Conservation (phyloP, 2,888 invertebrate genomes). For the Scotopteryx bipunctaria region DNA sequence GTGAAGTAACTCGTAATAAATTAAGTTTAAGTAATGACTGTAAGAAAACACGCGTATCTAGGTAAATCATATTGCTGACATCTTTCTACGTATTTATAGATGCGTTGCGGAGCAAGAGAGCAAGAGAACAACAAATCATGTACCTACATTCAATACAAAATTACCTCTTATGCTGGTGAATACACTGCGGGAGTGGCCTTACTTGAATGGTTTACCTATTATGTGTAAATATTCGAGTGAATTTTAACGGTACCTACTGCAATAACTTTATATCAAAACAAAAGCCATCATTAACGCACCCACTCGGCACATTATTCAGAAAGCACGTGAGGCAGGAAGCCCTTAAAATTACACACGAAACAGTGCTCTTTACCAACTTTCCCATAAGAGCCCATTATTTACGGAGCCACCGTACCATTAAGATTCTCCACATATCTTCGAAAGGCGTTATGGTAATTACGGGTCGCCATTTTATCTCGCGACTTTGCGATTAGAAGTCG, state of each 20-base stretch:
- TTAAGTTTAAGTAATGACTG: too few relatives aligned
- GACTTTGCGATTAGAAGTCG: conserved; percentile 52
- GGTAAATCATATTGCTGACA: too few relatives aligned
- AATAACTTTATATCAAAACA: conserved; percentile 57
- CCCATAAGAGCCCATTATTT: conserved; percentile 84
- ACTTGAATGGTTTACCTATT: too few relatives aligned
- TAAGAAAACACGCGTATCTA: too few relatives aligned
- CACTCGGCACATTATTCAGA: conserved; percentile 78
- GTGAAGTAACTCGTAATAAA: too few relatives aligned
- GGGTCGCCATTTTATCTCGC: conserved; percentile 82
- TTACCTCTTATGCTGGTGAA: too few relatives aligned
- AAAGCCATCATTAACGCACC: conserved; percentile 64
- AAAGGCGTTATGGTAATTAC: conserved; percentile 82
- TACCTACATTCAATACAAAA: too few relatives aligned
- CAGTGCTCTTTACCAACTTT: conserved; percentile 82
- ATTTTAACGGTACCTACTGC: conserved; percentile 37
- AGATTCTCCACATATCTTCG: conserved; percentile 83
- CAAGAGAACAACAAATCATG: too few relatives aligned
- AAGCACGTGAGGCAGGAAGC: conserved; percentile 76
- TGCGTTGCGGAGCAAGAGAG: too few relatives aligned
- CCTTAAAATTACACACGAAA: conserved; percentile 82
- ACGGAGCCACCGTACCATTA: conserved; percentile 82
- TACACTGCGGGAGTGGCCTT: too few relatives aligned
- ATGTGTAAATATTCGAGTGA: not conserved
- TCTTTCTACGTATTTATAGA: too few relatives aligned